Conservation (phyloP, 2,888 invertebrate species). For the Cacoxenus indagator region DNA sequence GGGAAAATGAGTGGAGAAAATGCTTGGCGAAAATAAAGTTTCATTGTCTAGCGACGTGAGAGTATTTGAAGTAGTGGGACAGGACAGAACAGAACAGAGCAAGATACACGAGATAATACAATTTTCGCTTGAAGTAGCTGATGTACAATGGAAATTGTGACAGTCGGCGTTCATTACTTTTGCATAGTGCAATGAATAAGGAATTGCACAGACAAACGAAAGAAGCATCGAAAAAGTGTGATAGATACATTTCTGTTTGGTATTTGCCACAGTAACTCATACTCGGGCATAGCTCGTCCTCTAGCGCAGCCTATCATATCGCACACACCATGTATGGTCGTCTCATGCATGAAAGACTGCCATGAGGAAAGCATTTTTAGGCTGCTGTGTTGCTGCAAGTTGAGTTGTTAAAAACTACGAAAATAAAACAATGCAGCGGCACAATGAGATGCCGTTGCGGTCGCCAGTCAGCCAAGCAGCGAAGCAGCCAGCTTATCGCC, state of each 20-base stretch:
- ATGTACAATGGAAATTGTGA: neutral
- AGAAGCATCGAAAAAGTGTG: neutral
- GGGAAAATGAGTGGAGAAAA: neutral
- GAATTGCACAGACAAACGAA: neutral
- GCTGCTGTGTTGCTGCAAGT: neutral
- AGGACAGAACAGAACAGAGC: neutral
- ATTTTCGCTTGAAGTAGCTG: neutral
- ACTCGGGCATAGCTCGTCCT: neutral
- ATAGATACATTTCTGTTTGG: neutral
- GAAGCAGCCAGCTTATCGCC: neutral
- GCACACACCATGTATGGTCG: neutral
- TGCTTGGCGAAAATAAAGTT: neutral
- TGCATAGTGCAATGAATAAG: constrained; percentile 3
- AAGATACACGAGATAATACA: neutral
- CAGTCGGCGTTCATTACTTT: neutral
- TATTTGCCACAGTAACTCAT: too few species aligned
- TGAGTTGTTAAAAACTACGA: neutral
- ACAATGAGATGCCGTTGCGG: neutral
- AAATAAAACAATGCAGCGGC: constrained; percentile 14
- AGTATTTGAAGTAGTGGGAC: neutral
- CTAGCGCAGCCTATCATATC: neutral
- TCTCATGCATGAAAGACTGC: neutral
- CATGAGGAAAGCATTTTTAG: neutral
- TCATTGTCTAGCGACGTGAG: neutral
- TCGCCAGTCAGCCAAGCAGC: too few species aligned